These are phyloP conservation scores for Isichthys henryi DNA, from an alignment of 2,113 vertebrate species.

Conservation along the genomic window DNA sequence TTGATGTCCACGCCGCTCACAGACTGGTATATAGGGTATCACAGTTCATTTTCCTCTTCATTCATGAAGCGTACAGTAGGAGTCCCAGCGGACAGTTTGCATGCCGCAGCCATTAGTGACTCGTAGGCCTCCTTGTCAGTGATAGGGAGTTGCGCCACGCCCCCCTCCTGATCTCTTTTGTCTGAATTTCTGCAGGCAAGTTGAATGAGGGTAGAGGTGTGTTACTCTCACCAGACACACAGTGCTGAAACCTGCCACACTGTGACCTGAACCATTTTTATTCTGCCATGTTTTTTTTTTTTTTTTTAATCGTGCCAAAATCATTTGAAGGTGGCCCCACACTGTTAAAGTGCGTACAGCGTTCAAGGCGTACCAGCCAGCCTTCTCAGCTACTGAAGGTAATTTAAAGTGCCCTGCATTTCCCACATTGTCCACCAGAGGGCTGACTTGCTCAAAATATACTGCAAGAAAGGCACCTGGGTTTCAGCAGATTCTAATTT, in stretches of 20 bases:
- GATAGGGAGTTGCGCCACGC: not conserved
- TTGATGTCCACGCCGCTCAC: not conserved
- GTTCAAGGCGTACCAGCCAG: not conserved
- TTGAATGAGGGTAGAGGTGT: not conserved
- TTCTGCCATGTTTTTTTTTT: not conserved
- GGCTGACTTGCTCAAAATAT: not conserved
- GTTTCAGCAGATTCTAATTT: not conserved
- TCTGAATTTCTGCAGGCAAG: not conserved
- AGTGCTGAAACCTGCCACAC: not conserved
- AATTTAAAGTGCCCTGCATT: not conserved
- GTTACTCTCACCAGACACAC: not conserved
- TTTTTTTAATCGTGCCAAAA: slow-evolving; percentile 5
- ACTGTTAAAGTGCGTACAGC: not conserved
- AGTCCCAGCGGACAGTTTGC: not conserved
- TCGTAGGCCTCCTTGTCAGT: not conserved
- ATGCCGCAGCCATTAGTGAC: not conserved
- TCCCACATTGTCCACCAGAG: not conserved
- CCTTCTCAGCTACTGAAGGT: not conserved
- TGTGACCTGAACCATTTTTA: not conserved
- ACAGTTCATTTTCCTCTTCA: not conserved
- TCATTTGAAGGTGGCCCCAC: not conserved
- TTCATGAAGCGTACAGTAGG: not conserved
- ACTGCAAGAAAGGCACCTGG: not conserved
- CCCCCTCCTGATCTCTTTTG: not conserved
- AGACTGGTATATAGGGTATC: too few relatives aligned